Evolutionary conservation across 2,888 invertebrate genomes (phyloP), one percentile per base, ranked within the genome.

Genomic region (Sericinus montela): DNA sequence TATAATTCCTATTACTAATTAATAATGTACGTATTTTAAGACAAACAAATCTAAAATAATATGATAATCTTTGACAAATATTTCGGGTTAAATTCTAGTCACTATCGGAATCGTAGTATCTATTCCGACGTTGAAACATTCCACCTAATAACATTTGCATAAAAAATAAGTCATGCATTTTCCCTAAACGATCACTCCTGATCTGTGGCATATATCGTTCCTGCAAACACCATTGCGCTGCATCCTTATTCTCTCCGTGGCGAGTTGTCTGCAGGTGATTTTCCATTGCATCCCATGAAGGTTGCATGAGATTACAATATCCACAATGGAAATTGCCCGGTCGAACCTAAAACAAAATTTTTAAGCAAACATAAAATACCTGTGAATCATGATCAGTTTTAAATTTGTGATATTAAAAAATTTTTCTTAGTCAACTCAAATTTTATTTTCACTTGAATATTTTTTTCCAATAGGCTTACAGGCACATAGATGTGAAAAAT

Each of bases 261-360:
- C 32, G 10, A 1, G 35, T 44, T 6, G 56, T 47, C 29, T 45
- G 34, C 11, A 75, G 32, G 42, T 75, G 75, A 0, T 16, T 2
- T 1, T 57, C 47, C 51, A 72, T 50, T 4, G 48, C 49, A 0
- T 54, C 39, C 60, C 61, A 60, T 1, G 55, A 52, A 0, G 36
- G 0, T 8, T 54, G 41, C 0, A 58, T 6, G 1, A 29, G 8
- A 48, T 69, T 70, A 57, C 75, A 75, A 48, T 45, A 68, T 0
- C 73, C 74, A 37, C 75, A 75, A 32, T 73, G 75, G 45, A 54
- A 67, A 1, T 44, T 19, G 1, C 49, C 54, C 0, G 59, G 37
- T 0, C 53, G 56, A 4, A 63, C 25, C 71, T 69, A 54, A 1
- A 45, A 53, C 7, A 11, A 23, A 25, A 10, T 39, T 13, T 25